A percentile compares a stretch with the other conserved stretches of the same genome.
These are phyloP conservation scores for Arrhopalites spinosus DNA, from an alignment of 2,888 invertebrate genomes.

Conservation along the genomic window DNA sequence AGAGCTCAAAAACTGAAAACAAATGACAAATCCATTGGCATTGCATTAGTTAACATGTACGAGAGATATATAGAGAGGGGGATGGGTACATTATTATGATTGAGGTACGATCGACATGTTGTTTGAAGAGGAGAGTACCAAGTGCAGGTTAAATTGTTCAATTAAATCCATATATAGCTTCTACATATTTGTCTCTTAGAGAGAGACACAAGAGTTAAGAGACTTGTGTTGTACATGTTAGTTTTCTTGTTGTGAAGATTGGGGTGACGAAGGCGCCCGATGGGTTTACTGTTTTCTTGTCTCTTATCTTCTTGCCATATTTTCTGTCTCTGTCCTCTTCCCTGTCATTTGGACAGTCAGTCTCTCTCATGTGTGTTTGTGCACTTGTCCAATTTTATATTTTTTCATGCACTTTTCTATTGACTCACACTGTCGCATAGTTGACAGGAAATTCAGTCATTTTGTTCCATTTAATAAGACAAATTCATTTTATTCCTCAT, in stretches of 20 bases:
- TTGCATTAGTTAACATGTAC: neutral
- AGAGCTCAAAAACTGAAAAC: neutral
- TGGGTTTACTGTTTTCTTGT: slow-evolving; percentile 34
- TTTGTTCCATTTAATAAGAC: too few species aligned
- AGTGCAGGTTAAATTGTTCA: slow-evolving; percentile 5
- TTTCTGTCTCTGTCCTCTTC: neutral
- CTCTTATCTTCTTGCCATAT: slow-evolving; percentile 14
- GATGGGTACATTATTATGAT: neutral
- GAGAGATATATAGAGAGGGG: neutral
- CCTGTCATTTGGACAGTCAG: neutral
- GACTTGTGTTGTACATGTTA: too few species aligned
- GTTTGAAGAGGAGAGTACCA: neutral
- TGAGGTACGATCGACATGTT: too few species aligned
- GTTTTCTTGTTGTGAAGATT: neutral
- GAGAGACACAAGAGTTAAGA: too few species aligned
- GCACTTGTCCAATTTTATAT: neutral
- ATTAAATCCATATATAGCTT: slow-evolving; percentile 4
- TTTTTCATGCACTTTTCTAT: too few species aligned
- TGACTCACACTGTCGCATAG: too few species aligned
- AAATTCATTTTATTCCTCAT: too few species aligned
- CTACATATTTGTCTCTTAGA: too few species aligned
- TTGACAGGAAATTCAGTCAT: too few species aligned
- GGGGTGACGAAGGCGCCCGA: slow-evolving; percentile 27
- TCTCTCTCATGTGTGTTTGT: neutral
- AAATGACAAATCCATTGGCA: neutral